Base-by-base conservation (phyloP, 2,113 vertebrate species). In the Hymenochirus boettgeri region DNA sequence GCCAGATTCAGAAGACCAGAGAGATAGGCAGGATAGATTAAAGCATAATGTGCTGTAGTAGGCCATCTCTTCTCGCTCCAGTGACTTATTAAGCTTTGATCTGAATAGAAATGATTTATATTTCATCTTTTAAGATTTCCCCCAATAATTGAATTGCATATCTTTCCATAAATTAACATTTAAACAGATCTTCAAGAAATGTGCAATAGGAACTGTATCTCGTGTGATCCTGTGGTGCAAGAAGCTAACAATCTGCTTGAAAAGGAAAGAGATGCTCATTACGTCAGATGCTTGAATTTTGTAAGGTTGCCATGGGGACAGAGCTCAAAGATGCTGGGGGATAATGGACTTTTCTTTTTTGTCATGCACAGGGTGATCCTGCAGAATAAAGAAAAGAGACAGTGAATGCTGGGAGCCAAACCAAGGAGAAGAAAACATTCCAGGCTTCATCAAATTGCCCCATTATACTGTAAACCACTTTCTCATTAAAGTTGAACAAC, bases 231-330 rank as follows among this genome's bases (percentile, higher is more conserved):
- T 21, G n/a, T 46, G 26, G 61, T 31, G 35, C 13, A 33, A 10
- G 27, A 46, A 47, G 62, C 62, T 64, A 37, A 56, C 37, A 56
- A 18, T 56, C 25, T 31, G 6, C 22, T 31, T 46, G 18, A 23
- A 10, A 13, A 33, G 39, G 61, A 25, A 63, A 33, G 31, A 39
- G 35, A 45, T 24, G 17, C 18, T 52, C 23, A 18, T 25, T 60
- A 35, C 58, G 53, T 59, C 57, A 60, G 55, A 60, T 59, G 54
- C 50, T 66, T 66, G 26, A 66, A 17, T 12, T 31, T 69, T 53
- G 31, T 45, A 18, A 26, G n/a, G 65, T 69, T 69, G 52, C 65
- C 65, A 69, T 69, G 65, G 65, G 23, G 31, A 69, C 48, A 9
- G 56, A 42, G 65, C 31, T 69, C 31, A 35, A 18, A 60, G 64